Conservation (phyloP, 2,888 invertebrate genomes). For the Drosophila paranaensis region DNA sequence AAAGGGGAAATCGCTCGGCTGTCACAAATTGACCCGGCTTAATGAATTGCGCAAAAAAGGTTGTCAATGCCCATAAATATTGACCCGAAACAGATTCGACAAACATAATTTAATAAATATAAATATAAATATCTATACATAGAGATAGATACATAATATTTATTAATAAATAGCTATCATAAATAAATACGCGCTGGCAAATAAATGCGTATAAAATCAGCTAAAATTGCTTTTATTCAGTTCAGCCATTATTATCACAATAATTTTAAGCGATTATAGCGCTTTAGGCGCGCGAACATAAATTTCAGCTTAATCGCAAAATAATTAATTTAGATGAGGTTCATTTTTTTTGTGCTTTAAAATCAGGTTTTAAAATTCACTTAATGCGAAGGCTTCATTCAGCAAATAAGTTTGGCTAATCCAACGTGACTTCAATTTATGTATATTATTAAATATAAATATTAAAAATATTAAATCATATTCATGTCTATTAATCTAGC, state of each 20-base stretch:
- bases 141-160: neutral
- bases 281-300: slow-evolving; percentile 30
- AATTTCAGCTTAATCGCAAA: slow-evolving; percentile 37
- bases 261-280: slow-evolving; percentile 33
- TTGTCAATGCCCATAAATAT: slow-evolving; percentile 30
- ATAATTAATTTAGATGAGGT: slow-evolving; percentile 32
- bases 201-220: slow-evolving; percentile 4
- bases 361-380: neutral
- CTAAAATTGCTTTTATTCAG: slow-evolving; percentile 12
- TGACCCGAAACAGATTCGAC: slow-evolving; percentile 12
- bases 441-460: neutral
- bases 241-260: slow-evolving; percentile 13
- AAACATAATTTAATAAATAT: slow-evolving; percentile 17
- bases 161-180: slow-evolving; percentile 13
- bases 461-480: neutral
- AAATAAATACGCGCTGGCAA: slow-evolving; percentile 17
- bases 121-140: neutral
- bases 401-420: neutral
- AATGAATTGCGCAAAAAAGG: slow-evolving; percentile 53
- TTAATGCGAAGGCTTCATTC: neutral
- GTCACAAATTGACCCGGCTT: slow-evolving; percentile 42
- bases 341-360: neutral
- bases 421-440: neutral
- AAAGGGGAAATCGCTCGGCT: slow-evolving; percentile 30
- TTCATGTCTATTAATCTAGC: neutral